These are phyloP conservation scores for Conopomorpha cramerella DNA, from an alignment of 1,140 invertebrate genomes.

Conservation along the genomic window DNA sequence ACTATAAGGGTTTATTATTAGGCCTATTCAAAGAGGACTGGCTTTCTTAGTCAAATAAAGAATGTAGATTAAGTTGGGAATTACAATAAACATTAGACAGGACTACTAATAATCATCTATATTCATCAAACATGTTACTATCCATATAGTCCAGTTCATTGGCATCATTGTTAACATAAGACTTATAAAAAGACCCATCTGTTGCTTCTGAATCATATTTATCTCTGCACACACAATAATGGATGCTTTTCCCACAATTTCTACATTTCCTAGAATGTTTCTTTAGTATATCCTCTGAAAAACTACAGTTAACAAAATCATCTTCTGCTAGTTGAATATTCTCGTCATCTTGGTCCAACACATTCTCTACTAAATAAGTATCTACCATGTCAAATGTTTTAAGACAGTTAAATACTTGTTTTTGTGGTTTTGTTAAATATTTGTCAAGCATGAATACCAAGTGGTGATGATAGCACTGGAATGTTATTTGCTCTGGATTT, in stretches of 20 bases:
- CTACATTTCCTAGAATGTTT: slow-evolving; percentile 42
- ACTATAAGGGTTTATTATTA: no score
- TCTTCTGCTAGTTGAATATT: slow-evolving; percentile 22
- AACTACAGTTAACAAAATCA: slow-evolving; percentile 33
- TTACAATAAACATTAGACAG: no score
- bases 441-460: slow-evolving; percentile 92
- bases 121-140: slow-evolving; percentile 43
- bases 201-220: slow-evolving; percentile 28
- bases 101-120: no score
- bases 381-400: slow-evolving; percentile 71
- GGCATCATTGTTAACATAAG: slow-evolving; percentile 27
- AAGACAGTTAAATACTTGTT: slow-evolving; percentile 79
- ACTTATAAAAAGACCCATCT: slow-evolving; percentile 33
- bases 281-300: slow-evolving; percentile 29
- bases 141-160: slow-evolving; percentile 40
- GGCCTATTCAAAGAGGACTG: no score
- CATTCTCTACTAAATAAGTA: slow-evolving; percentile 69
- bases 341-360: slow-evolving; percentile 48
- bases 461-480: slow-evolving; percentile 90
- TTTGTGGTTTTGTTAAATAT: slow-evolving; percentile 70
- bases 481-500: slow-evolving; percentile 63
- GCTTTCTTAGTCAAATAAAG: no score
- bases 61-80: no score
- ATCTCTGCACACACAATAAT: slow-evolving; percentile 29
- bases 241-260: slow-evolving; percentile 30